Evolutionary conservation across 1,140 invertebrate genomes (phyloP).

Genomic region (Drosophila murphyi): DNA sequence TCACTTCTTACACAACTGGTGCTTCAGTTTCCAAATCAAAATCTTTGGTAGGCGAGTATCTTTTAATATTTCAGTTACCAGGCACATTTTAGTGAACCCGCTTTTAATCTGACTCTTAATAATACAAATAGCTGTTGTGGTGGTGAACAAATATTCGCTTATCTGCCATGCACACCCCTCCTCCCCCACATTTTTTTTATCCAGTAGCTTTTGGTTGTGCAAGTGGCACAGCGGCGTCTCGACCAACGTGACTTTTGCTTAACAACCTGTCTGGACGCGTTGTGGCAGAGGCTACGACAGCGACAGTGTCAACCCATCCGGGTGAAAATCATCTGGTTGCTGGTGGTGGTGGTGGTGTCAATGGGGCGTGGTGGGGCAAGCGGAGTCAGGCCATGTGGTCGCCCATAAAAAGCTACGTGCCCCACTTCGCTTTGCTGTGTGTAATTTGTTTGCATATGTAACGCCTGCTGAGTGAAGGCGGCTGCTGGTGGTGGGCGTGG

Average conservation of each 20-base stretch:
- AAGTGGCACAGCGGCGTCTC: constrained; percentile 16
- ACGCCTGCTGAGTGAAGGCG: constrained; percentile 11
- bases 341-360: neutral
- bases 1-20: too few relatives aligned
- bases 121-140: too few relatives aligned
- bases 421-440: constrained; percentile 47
- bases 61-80: too few relatives aligned
- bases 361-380: constrained; percentile 8
- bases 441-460: constrained; percentile 71
- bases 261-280: constrained; percentile 45
- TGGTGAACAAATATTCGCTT: constrained; percentile 46
- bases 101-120: too few relatives aligned
- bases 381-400: constrained; percentile 41
- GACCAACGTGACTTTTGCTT: constrained; percentile 67
- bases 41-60: too few relatives aligned
- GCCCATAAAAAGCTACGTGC: constrained; percentile 60
- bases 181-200: constrained; percentile 38
- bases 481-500: neutral
- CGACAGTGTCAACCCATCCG: constrained; percentile 67
- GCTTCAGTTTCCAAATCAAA: too few relatives aligned
- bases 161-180: constrained; percentile 42
- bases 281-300: neutral
- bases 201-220: constrained; percentile 65
- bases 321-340: constrained; percentile 33
- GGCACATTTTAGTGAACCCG: too few relatives aligned